Base-by-base conservation (phyloP, 2,888 invertebrate species). In the Phlogophora meticulosa region DNA sequence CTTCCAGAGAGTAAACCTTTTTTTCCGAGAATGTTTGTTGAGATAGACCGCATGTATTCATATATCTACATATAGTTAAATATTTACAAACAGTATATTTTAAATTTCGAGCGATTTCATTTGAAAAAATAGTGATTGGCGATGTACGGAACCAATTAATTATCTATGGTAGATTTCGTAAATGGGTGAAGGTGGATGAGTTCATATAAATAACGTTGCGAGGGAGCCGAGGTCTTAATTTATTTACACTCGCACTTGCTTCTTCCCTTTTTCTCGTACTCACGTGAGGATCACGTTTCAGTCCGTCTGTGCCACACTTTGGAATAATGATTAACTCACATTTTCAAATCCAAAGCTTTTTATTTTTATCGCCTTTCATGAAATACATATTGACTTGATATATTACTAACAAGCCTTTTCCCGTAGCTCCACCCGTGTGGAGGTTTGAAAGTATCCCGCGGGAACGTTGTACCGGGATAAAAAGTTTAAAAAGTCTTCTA, bases 1-100 rank as follows among this genome's bases (percentile, higher is more conserved):
- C 87, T 88, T 85, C 82, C 81, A 84, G 81, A 82, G 80, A 81
- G 80, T 72, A 81, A 88, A 88, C 90, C 89, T 86, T 90, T 90
- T n/a, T 83, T 82, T 43, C 51, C 55, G 70, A 73, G 73, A 82
- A 84, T 81, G 81, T 82, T 81, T 81, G 70, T 65, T 49, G 70
- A 77, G 74, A 65, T 69, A 76, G 75, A 75, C 75, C 71, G 36
- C 58, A 68, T 77, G 66, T 61, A 61, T n/a, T n/a, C 70, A 75
- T 72, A 72, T 64, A 72, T 73, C 56, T 78, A 71, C 17, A 17
- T 56, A 51, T 11, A 17, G 5, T 34, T 42, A n/a, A 63, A 56
- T 72, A 73, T 76, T 79, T 13, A 17, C 20, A 38, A 48, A n/a
- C n/a, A n/a, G n/a, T n/a, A n/a, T n/a, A n/a, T n/a, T n/a, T n/a